Evolutionary conservation across 2,888 invertebrate genomes (phyloP).

Genomic region (Phrixothrix hirtus): DNA sequence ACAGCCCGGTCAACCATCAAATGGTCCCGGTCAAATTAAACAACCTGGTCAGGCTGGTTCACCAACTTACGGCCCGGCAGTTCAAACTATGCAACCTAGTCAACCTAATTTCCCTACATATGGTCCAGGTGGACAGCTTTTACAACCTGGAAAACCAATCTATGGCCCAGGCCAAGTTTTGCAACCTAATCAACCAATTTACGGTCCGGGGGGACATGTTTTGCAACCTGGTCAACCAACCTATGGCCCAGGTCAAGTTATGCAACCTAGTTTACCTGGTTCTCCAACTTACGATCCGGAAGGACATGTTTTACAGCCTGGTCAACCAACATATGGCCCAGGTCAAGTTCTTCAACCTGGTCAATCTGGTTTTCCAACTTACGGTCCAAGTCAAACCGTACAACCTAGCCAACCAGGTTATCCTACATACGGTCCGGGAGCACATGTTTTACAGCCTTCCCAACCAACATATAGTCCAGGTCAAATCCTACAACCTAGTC

Average conservation of each 20-base stretch:
- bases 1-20: constrained; percentile 5
- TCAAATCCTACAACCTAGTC: not conserved
- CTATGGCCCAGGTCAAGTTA: constrained; percentile 4
- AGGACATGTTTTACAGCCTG: too few species aligned
- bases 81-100: constrained; percentile 10
- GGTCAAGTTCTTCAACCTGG: constrained; percentile 8
- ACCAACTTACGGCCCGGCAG: constrained; percentile 7
- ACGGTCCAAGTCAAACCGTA: constrained; percentile 10
- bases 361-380: constrained; percentile 1
- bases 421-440: constrained; percentile 16
- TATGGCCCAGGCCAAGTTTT: not conserved
- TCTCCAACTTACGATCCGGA: too few species aligned
- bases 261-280: constrained; percentile 9
- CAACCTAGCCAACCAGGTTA: constrained; percentile 20
- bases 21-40: not conserved
- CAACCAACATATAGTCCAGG: not conserved
- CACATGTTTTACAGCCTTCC: not conserved
- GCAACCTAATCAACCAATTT: not conserved
- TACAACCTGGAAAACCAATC: not conserved
- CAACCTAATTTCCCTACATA: constrained; percentile 23
- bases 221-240: too few species aligned
- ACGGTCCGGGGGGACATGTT: constrained; percentile 19
- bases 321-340: not conserved
- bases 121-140: constrained; percentile 7
- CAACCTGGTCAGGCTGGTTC: constrained; percentile 4